Base-by-base conservation (phyloP, 2,113 vertebrate genomes). In the Taurulus bubalis region DNA sequence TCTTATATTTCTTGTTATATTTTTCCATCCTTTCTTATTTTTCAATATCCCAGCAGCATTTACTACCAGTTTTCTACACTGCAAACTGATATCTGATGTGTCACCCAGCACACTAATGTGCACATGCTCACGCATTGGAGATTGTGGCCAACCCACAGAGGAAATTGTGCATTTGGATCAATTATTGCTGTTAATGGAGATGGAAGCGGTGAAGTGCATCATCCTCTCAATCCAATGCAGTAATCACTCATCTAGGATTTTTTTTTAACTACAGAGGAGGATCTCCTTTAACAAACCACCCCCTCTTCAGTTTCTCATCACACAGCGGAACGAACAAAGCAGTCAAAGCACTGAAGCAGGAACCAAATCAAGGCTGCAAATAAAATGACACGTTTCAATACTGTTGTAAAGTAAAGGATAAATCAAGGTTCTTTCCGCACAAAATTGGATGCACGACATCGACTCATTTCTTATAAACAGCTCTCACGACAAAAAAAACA, bases 131-230 rank as follows among this genome's bases (percentile, higher is more conserved):
- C 64, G 20, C 40, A 66, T 45, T 26, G 40, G 55, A 45, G 15
- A 45, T 45, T 47, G 8, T 28, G 26, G 47, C 24, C 40, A 47
- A 67, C 40, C 15, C 40, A 67, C 64, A 47, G 24, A 67, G 64
- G 64, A 30, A 47, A 67, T 40, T 68, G 65, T 30, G 26, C 65
- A 30, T 68, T 12, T 68, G 42, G 26, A 68, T 30, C 40, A 30
- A 67, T 67, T 28, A 30, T 32, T 49, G 30, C 26, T 5, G 20
- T 68, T 68, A 22, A 49, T 30, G 42, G 42, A 30, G 16, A 49
- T 12, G 26, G 26, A 67, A 30, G 65, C 14, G 18, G 65, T 47
- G 65, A 47, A 47, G 65, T 68, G 65, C 16, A 30, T 42, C 26
- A 32, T 49, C 18, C 14, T 30, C 18, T 68, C 26, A 32, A 32